phyloP scores from a whole-genome alignment of 2,797 vertebrate genomes.

The Phrynocephalus guinanensis region DNA sequence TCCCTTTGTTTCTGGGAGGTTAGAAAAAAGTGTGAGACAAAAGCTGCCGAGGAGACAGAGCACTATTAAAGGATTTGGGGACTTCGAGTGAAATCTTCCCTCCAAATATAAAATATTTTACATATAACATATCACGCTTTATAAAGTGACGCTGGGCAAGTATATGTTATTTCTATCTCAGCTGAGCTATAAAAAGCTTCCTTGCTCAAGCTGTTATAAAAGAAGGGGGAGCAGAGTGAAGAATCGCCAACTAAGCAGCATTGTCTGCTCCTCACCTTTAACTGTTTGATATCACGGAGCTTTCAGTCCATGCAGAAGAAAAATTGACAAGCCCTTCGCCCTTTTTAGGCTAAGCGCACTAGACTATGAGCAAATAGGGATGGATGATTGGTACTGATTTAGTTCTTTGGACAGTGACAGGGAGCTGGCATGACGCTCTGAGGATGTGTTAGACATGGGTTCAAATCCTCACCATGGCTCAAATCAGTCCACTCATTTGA shows the following conservation, averaged over 20 bases:
- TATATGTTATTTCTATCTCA: slow-evolving; percentile 31
- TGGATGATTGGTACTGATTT: too few relatives aligned
- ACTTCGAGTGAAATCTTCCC: not conserved
- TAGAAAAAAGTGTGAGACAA: not conserved
- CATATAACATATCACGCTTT: not conserved
- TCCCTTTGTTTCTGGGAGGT: not conserved
- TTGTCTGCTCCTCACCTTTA: slow-evolving; percentile 45
- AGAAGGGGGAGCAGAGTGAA: slow-evolving; percentile 25
- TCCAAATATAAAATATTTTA: slow-evolving; percentile 5
- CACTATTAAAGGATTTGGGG: not conserved
- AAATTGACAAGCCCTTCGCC: rapidly evolving
- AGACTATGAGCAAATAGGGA: not conserved
- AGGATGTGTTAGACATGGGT: too few relatives aligned
- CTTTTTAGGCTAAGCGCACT: not conserved
- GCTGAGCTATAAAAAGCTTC: slow-evolving; percentile 44
- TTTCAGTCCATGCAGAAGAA: not conserved
- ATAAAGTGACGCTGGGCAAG: not conserved
- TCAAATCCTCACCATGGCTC: too few relatives aligned
- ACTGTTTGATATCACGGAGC: slow-evolving; percentile 29
- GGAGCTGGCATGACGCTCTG: not conserved
- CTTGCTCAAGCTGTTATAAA: slow-evolving; percentile 26
- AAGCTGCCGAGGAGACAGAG: not conserved
- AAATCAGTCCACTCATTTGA: too few relatives aligned
- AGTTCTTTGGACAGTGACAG: not conserved
- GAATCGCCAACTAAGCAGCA: slow-evolving; percentile 62